A percentile compares a stretch with the other conserved stretches of the same genome.
These are phyloP conservation scores for Andrena trimmerana DNA, from an alignment of 2,888 invertebrate species.

Conservation along the genomic window DNA sequence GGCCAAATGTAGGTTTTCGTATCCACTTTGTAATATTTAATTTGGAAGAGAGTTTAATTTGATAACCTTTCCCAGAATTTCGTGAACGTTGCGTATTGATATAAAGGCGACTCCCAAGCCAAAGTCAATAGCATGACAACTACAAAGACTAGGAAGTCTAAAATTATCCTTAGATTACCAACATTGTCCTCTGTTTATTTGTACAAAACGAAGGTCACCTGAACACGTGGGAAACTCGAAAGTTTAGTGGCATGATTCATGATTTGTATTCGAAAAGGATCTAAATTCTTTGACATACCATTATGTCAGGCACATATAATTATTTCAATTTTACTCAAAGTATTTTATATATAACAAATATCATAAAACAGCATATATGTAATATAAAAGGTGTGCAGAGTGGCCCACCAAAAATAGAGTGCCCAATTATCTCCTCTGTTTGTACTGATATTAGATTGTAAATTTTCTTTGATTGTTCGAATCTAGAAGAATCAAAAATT, in stretches of 20 bases:
- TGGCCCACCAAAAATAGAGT: background rate
- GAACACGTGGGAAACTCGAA: background rate
- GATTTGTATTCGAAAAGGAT: background rate
- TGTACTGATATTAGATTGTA: background rate
- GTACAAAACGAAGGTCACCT: background rate
- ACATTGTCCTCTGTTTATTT: conserved; percentile 15
- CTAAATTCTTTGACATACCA: background rate
- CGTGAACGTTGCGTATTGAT: background rate
- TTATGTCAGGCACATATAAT: background rate
- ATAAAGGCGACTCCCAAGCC: background rate
- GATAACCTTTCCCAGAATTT: background rate
- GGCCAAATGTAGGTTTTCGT: too few species aligned
- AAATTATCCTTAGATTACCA: conserved; percentile 1
- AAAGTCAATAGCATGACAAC: conserved; percentile 17
- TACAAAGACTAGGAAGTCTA: background rate
- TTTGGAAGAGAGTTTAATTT: background rate
- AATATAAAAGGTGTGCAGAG: background rate
- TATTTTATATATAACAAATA: too few species aligned
- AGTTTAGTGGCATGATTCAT: background rate
- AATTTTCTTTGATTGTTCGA: background rate
- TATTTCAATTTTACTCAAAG: background rate
- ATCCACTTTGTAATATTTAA: background rate
- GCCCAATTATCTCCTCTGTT: background rate
- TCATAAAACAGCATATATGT: background rate
- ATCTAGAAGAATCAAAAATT: too few species aligned